Evolutionary conservation across 2,888 invertebrate genomes (phyloP).

Genomic region (Steinernema scapterisci): DNA sequence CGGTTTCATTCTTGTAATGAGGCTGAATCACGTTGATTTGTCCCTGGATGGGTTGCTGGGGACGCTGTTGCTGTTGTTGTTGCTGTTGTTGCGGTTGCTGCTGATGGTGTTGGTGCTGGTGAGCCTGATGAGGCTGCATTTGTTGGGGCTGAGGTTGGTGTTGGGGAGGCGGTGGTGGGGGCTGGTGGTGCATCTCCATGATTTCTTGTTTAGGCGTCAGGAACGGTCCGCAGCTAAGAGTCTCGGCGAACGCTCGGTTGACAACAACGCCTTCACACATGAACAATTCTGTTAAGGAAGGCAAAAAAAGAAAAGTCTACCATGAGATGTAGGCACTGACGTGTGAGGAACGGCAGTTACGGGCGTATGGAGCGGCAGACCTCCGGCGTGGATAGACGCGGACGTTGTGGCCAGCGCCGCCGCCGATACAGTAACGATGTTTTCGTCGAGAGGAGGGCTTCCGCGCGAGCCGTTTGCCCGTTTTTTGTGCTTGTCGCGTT

Average conservation of each 20-base stretch:
- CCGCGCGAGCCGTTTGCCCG: slow-evolving; percentile 37
- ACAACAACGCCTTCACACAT: slow-evolving; percentile 40
- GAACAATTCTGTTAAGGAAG: slow-evolving; percentile 25
- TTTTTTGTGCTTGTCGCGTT: slow-evolving; percentile 60
- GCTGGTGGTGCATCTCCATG: slow-evolving; percentile 32
- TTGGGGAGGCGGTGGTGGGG: neutral
- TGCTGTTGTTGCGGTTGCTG: neutral
- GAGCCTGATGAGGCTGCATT: neutral
- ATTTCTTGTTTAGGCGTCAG: neutral
- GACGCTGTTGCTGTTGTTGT: neutral
- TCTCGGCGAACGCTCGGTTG: slow-evolving; percentile 48
- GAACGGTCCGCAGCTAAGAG: slow-evolving; percentile 35
- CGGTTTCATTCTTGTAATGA: slow-evolving; percentile 4
- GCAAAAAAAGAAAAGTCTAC: slow-evolving; percentile 13
- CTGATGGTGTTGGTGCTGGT: neutral
- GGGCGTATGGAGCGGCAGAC: neutral
- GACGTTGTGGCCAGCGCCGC: slow-evolving; percentile 10
- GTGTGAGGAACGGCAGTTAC: slow-evolving; percentile 23
- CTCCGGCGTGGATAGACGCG: neutral
- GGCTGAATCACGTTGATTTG: neutral
- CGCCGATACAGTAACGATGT: slow-evolving; percentile 27
- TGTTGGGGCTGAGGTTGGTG: neutral
- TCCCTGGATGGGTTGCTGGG: neutral
- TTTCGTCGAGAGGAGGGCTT: slow-evolving; percentile 17
- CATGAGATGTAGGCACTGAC: slow-evolving; percentile 36